Percentiles rank a stretch among this genome's conserved stretches.
Evolutionary conservation across 2,888 invertebrate genomes (phyloP).

Genomic region (Machimus atricapillus): DNA sequence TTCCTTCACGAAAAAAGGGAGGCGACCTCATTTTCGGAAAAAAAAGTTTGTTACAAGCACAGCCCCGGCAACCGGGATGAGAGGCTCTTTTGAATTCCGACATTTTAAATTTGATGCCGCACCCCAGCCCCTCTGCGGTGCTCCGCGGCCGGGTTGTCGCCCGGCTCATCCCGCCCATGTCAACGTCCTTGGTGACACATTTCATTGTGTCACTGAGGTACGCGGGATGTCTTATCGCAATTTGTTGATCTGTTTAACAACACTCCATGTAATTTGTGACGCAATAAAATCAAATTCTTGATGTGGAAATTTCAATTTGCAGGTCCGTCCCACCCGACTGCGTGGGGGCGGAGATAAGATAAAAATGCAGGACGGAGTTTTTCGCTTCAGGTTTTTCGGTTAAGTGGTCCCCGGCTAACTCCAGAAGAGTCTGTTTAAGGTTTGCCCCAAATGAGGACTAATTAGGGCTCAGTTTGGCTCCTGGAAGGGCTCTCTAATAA

Average conservation of each 20-base stretch:
- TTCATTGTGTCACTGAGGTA: constrained; percentile 27
- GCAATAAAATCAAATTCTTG: constrained; percentile 47
- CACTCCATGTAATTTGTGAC: constrained; percentile 44
- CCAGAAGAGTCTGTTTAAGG: not conserved
- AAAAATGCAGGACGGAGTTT: not conserved
- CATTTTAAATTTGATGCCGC: constrained; percentile 24
- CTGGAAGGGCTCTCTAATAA: not conserved
- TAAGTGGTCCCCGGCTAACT: not conserved
- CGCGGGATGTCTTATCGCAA: constrained; percentile 44
- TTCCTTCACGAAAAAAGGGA: not conserved
- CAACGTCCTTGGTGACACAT: constrained; percentile 27
- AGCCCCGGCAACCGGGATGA: not conserved
- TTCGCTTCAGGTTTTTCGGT: not conserved
- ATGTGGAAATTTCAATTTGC: constrained; percentile 48
- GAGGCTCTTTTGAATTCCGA: constrained; percentile 17
- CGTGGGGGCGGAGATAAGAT: not conserved
- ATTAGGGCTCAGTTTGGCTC: not conserved
- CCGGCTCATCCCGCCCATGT: not conserved
- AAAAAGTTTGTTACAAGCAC: constrained; percentile 2
- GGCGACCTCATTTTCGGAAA: not conserved
- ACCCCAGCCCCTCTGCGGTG: not conserved
- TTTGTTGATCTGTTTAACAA: constrained; percentile 44
- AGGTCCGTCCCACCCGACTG: constrained; percentile 20
- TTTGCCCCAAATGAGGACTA: not conserved
- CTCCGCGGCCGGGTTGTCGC: not conserved